Percentiles rank a stretch among this genome's conserved stretches.
phyloP scores from a whole-genome alignment of 2,888 invertebrate genomes.

The Pterobdella sp. region DNA sequence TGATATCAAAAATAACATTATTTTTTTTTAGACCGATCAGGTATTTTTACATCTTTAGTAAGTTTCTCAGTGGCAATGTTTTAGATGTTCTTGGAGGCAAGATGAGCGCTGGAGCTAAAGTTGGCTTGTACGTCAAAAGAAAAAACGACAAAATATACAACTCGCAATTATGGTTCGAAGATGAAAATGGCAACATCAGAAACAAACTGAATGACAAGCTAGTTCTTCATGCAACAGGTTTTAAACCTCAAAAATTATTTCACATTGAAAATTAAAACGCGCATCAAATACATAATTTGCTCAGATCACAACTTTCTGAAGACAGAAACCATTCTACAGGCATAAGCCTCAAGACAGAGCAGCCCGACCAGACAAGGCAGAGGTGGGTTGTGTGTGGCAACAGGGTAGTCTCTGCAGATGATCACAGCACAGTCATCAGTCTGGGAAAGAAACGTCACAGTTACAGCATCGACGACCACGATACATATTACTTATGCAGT shows the following conservation, averaged over 20 bases:
- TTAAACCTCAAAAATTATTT: slow-evolving; percentile 27
- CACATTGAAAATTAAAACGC: too few species aligned
- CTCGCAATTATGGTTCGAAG: slow-evolving; percentile 12
- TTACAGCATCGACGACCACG: slow-evolving; percentile 3
- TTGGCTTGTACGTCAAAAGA: slow-evolving; percentile 14
- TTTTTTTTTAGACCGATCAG: background rate
- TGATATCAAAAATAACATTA: background rate
- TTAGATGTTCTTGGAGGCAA: slow-evolving; percentile 13
- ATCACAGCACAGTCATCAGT: background rate
- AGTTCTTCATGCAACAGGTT: slow-evolving; percentile 36
- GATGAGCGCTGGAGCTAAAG: background rate
- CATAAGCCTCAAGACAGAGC: background rate
- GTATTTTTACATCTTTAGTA: background rate
- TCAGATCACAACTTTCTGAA: too few species aligned
- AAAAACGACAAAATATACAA: background rate
- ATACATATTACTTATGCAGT: background rate
- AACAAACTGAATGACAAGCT: slow-evolving; percentile 6
- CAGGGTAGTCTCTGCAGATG: background rate
- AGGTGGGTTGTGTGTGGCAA: slow-evolving; percentile 7
- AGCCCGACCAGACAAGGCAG: background rate
- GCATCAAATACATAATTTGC: too few species aligned
- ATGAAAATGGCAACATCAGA: background rate
- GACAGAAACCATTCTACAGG: background rate
- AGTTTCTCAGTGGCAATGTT: background rate
- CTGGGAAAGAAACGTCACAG: background rate